Conservation (phyloP, 2,797 vertebrate species). For the Myotis daubentonii region DNA sequence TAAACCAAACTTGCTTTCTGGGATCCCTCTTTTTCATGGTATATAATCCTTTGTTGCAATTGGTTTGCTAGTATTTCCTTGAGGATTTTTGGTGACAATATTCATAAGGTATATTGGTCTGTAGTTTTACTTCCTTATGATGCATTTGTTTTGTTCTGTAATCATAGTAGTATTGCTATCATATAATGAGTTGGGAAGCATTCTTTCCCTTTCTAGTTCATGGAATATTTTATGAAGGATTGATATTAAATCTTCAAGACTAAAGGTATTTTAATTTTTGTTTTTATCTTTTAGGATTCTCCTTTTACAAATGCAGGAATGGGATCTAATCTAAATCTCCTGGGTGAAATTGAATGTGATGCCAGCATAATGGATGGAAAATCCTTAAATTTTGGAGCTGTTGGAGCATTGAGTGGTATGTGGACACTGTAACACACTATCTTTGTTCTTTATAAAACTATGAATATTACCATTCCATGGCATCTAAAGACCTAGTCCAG, state of each 20-base stretch:
- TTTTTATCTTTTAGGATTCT: slow-evolving; percentile 92
- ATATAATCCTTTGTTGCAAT: neutral
- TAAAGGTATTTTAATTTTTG: slow-evolving; percentile 68
- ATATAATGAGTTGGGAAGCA: neutral
- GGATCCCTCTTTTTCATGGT: neutral
- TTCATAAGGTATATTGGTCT: neutral
- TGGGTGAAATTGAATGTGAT: slow-evolving; percentile 98
- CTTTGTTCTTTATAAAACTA: slow-evolving; percentile 19
- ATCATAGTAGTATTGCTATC: neutral
- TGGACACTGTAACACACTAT: slow-evolving; percentile 59
- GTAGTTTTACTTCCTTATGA: neutral
- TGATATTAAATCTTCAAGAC: neutral
- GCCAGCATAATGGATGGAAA: slow-evolving; percentile 99
- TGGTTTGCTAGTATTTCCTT: slow-evolving; percentile 24
- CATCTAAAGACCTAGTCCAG: slow-evolving; percentile 6
- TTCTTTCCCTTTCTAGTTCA: slow-evolving; percentile 40
- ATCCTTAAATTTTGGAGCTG: slow-evolving; percentile 96
- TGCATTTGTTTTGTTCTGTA: slow-evolving; percentile 32
- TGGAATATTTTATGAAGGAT: slow-evolving; percentile 50
- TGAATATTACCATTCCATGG: neutral
- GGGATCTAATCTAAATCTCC: slow-evolving; percentile 98
- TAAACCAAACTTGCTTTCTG: slow-evolving; percentile 41
- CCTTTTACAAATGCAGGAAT: slow-evolving; percentile 98
- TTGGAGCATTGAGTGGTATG: slow-evolving; percentile 97
- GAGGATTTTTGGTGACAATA: slow-evolving; percentile 34